Base-by-base conservation (phyloP, 2,113 vertebrate species). In the Chloropsis cyanopogon region DNA sequence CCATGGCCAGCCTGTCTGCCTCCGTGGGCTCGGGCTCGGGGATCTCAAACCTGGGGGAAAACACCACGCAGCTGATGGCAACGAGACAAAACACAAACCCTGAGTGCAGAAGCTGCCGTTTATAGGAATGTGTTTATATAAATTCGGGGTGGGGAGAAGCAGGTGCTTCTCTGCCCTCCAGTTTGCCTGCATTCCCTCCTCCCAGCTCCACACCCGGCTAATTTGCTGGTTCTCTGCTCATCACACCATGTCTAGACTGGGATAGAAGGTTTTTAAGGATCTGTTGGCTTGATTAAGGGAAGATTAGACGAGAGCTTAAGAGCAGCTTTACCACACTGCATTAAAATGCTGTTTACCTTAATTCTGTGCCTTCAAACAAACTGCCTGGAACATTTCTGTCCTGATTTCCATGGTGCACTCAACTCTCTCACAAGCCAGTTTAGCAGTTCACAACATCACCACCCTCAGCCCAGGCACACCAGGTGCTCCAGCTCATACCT, bases 1-100 rank as follows among this genome's bases (percentile, higher is more conserved):
- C 99, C 9, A 99, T 97, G 12, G 99, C 99, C 96, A 99, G 97
- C 47, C 97, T 98, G 97, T 99, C 99, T 22, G 99, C 98, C 96
- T 99, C 99, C 0, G 98, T 99, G 44, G 99, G 99, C 96, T 99
- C 99, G 8, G 99, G 99, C 91, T 99, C 99, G 2, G 99, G 99
- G 94, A 99, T 99, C 93, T 99, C 99, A 97, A 99, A 99, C 97
- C 99, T 99, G 95, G 9, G 31, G 8, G 42, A 18, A 92, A 93
- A 81, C 37, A 89, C 47, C 91, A 73, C 57, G n/a, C 16, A 73
- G 20, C 14, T 37, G 11, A n/a, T 14, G 66, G 88, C 29, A 72
- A 10, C 4, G 8, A 8, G 52, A 35, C 20, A 49, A 9, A 88
- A 11, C 81, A 57, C 78, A 33, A 35, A 16, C 6, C 26, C 15